A percentile compares a stretch with the other conserved stretches of the same genome.
These are phyloP conservation scores for Mus caroli DNA, from an alignment of 2,797 vertebrate genomes.

Conservation along the genomic window DNA sequence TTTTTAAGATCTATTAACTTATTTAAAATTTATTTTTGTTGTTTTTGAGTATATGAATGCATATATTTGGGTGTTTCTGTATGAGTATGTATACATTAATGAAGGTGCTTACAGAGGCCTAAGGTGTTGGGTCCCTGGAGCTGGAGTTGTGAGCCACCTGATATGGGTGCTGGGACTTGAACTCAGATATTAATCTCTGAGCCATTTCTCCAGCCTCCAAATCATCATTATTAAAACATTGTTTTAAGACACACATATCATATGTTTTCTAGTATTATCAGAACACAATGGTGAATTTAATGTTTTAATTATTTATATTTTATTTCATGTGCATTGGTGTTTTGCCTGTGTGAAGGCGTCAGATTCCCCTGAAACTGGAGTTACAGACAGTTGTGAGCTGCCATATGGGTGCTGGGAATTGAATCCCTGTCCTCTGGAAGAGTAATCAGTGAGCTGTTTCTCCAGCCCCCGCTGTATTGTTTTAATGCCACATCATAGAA, in stretches of 20 bases:
- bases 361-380: background rate
- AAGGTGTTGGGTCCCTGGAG: background rate
- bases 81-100: background rate
- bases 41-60: background rate
- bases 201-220: background rate
- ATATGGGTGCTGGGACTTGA: background rate
- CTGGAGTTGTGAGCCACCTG: background rate
- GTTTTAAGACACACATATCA: background rate
- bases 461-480: background rate
- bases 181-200: background rate
- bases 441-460: background rate
- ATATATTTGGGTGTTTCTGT: background rate
- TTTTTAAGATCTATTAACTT: background rate
- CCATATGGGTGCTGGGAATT: background rate
- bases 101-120: background rate
- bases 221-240: slow-evolving; percentile 7
- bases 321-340: background rate
- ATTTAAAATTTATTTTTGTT: background rate
- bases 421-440: background rate
- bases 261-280: slow-evolving; percentile 40
- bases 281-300: background rate
- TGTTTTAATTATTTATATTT: background rate
- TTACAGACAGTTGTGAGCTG: background rate
- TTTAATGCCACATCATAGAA: slow-evolving; percentile 12
- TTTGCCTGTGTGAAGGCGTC: background rate